phyloP scores from a whole-genome alignment of 2,888 invertebrate species.

The Chrysodeixis includens region DNA sequence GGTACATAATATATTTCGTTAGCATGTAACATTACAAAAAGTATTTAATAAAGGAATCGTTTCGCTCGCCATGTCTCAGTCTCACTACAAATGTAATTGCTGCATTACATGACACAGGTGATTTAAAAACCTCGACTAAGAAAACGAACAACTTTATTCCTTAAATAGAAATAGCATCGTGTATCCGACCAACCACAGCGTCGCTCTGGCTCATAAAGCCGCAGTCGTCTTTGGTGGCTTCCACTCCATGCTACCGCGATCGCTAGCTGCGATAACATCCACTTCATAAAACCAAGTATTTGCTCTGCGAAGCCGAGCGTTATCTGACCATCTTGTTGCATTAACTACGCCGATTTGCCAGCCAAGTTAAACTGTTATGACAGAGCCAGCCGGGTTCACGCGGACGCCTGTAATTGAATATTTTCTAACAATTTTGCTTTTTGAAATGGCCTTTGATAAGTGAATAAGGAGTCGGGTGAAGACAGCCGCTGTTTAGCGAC shows the following conservation, averaged over 20 bases:
- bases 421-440: constrained; percentile 33
- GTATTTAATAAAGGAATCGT: not conserved
- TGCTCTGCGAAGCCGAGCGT: constrained; percentile 35
- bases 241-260: constrained; percentile 41
- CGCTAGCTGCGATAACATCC: constrained; percentile 40
- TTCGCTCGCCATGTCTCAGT: not conserved
- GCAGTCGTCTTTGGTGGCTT: constrained; percentile 48
- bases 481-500: constrained; percentile 36
- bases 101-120: not conserved
- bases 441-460: constrained; percentile 13
- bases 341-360: constrained; percentile 57
- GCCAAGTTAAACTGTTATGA: constrained; percentile 48
- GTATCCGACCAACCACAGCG: constrained; percentile 21
- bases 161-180: constrained; percentile 16
- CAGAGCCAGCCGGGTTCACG: constrained; percentile 34
- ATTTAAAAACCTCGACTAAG: not conserved
- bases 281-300: constrained; percentile 49
- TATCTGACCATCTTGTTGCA: constrained; percentile 56
- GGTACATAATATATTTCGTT: too few species aligned
- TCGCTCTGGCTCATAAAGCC: constrained; percentile 16
- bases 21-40: not conserved
- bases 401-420: constrained; percentile 48
- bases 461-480: constrained; percentile 30
- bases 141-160: constrained; percentile 3
- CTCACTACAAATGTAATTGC: not conserved